These are phyloP conservation scores for Tetramorium alpestre DNA, from an alignment of 1,140 invertebrate genomes.

Conservation along the genomic window DNA sequence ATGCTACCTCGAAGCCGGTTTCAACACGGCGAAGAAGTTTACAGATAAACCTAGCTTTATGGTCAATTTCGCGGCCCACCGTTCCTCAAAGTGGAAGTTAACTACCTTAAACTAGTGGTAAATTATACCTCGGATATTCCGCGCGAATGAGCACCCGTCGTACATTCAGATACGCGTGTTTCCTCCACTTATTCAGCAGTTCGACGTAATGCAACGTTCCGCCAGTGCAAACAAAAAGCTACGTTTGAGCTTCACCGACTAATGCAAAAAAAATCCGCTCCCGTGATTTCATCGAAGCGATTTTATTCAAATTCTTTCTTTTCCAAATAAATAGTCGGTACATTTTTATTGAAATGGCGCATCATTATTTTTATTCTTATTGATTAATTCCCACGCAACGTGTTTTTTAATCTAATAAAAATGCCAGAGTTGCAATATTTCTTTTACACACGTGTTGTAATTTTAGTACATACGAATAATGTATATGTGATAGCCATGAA, in stretches of 20 bases:
- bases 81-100: slow-evolving; percentile 69
- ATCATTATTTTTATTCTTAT: not conserved
- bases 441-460: not conserved
- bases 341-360: not conserved
- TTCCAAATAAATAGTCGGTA: not conserved
- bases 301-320: not conserved
- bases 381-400: not conserved
- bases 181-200: slow-evolving; percentile 45
- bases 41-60: slow-evolving; percentile 68
- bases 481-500: not conserved
- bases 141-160: slow-evolving; percentile 62
- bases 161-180: slow-evolving; percentile 60
- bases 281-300: not conserved
- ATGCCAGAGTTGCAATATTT: not conserved
- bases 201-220: not conserved
- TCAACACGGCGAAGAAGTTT: slow-evolving; percentile 64
- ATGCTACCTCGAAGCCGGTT: slow-evolving; percentile 54
- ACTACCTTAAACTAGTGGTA: slow-evolving; percentile 69
- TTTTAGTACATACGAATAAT: not conserved
- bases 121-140: slow-evolving; percentile 68
- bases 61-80: slow-evolving; percentile 67
- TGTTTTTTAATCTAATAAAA: not conserved
- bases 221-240: not conserved
- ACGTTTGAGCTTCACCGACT: not conserved
- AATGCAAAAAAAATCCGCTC: not conserved